Conservation (phyloP, 2,797 vertebrate genomes). For the Rhinoraja longicauda region DNA sequence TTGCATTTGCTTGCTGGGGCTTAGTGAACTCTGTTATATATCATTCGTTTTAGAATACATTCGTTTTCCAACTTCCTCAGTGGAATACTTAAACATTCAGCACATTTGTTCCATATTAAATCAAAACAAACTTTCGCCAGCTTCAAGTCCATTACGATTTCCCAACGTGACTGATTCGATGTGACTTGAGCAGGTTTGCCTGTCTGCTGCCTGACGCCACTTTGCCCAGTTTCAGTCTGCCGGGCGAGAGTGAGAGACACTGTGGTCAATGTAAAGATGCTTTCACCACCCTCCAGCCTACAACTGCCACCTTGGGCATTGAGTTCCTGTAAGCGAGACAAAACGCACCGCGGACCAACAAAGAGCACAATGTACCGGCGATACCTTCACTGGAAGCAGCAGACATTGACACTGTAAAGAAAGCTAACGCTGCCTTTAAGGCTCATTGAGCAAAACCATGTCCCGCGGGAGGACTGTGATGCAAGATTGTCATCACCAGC, state of each 20-base stretch:
- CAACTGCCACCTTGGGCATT: constrained; percentile 28
- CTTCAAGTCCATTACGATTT: not conserved
- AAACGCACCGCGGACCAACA: not conserved
- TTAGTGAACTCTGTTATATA: not conserved
- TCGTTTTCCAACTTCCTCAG: constrained; percentile 6
- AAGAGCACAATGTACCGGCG: constrained; percentile 18
- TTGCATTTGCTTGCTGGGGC: not conserved
- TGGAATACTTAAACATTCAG: constrained; percentile 17
- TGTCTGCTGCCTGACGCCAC: constrained; percentile 3
- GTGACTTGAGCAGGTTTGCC: not conserved
- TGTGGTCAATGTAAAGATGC: constrained; percentile 26
- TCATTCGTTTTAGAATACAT: not conserved
- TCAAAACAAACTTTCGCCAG: not conserved
- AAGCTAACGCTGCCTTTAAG: not conserved
- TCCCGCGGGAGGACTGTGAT: not conserved
- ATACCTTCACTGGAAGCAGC: not conserved
- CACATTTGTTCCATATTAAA: not conserved
- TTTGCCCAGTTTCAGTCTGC: not conserved
- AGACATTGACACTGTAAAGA: not conserved
- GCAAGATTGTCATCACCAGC: no score
- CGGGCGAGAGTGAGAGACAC: not conserved
- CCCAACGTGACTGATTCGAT: not conserved
- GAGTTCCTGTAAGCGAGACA: constrained; percentile 30
- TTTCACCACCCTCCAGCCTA: not conserved
- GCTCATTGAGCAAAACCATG: not conserved